These are phyloP conservation scores for Sardina pilchardus DNA, from an alignment of 2,113 vertebrate species.

Conservation along the genomic window DNA sequence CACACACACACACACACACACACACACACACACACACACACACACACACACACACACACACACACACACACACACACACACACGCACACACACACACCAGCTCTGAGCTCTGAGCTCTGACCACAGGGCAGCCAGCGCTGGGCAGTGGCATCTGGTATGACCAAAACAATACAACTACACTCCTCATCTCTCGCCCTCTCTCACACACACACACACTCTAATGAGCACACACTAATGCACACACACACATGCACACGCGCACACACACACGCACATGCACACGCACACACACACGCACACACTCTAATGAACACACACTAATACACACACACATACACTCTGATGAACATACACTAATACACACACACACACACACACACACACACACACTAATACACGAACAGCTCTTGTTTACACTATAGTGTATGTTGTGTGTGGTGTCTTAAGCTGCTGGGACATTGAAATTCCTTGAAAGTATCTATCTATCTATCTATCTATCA, in stretches of 20 bases:
- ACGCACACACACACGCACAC: background rate
- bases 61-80: no score
- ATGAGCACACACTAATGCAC: no score
- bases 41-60: no score
- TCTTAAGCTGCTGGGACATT: no score
- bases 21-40: no score
- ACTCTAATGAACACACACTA: background rate
- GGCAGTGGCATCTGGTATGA: background rate
- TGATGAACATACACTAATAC: background rate
- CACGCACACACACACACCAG: no score
- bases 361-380: background rate
- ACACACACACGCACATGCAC: background rate
- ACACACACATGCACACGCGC: background rate
- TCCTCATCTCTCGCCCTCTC: background rate
- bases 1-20: no score
- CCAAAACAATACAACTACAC: constrained; percentile 8
- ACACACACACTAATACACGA: background rate
- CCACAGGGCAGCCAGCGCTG: constrained; percentile 23
- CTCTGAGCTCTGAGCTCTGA: no score
- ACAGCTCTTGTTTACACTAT: no score
- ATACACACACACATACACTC: background rate
- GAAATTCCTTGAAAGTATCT: no score
- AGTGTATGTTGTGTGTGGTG: no score
- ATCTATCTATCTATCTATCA: no score
- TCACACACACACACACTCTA: background rate